Evolutionary conservation across 2,113 vertebrate species (phyloP), one percentile per base, ranked within the genome.

Genomic region (Dendrocopos noguchii): DNA sequence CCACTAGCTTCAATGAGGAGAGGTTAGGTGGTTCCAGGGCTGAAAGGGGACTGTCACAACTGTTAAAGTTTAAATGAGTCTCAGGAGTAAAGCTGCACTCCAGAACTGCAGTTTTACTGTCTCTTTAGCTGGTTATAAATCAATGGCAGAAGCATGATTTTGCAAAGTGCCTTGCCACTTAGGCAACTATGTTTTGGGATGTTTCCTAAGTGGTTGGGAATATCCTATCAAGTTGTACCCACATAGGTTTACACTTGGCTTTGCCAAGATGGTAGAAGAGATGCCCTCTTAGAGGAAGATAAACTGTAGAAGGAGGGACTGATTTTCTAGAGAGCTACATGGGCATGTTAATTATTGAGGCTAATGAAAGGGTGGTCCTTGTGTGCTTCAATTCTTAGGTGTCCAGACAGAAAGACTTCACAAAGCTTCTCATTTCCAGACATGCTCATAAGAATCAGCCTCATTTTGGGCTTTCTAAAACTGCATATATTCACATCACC

Each of bases 321-420:
- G 72, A 61, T 92, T 90, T 94, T 91, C 84, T 88, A 74, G 85
- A 93, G 39, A 87, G 66, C 18, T n/a, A 75, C 8, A 2, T 57
- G 47, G 52, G 67, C n/a, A 83, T 2, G 4, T 46, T 85, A 88
- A 87, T 86, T 95, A 78, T 21, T 33, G 34, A 78, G 24, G 72
- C 84, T 94, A 92, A 84, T 93, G 87, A 79, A 83, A 75, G 66
- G 22, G 21, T 87, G 14, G 84, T 46, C 17, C 57, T 34, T 31
- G 6, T 52, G 52, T 76, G 33, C 16, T n/a, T 84, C 13, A 28
- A 11, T 84, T 90, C 80, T 72, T 75, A 81, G 25, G n/a, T 91
- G 55, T 73, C 34, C 46, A 80, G 86, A 67, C 33, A 16, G n/a
- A 74, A 90, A 85, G 13, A 50, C 39, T 75, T 72, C 14, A 39